Evolutionary conservation across 1,140 invertebrate genomes (phyloP), one percentile per base, ranked within the genome.

Genomic region (Stegodyphus mimosarum): DNA sequence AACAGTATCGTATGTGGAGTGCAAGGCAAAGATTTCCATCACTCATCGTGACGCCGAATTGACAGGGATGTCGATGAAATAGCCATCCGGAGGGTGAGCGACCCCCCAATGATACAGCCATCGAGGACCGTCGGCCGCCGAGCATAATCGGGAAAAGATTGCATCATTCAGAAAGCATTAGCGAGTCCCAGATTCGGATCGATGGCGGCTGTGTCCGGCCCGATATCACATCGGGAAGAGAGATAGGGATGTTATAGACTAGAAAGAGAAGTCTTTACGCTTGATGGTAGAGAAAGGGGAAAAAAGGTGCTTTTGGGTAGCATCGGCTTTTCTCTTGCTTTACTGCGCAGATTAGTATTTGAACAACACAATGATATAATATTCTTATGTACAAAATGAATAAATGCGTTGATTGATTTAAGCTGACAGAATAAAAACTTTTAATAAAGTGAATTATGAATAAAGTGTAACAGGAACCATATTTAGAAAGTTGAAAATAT

Each of bases 91-190:
- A 60, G 15, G 55, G 55, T 60, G 15, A 60, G 55, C 9, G 55
- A 60, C 33, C 33, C 33, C 33, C 33, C 33, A 33, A 33, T 33
- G 33, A 33, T 33, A 33, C 33, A 33, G 33, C 33, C 33, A 33
- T 1, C 3, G 13, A 18, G 7, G 9, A 17, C n/a, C n/a, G 15
- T 17, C 11, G 18, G 50, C 11, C 17, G 55, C 50, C 49, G 3
- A 6, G 50, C 51, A 73, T 83, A 83, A 74, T 74, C 80, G 71
- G 33, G 11, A 74, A 74, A 83, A 83, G 70, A 83, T 83, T 52
- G 60, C 55, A 53, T 74, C 63, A 83, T 83, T 83, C 71, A 55
- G 66, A 83, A 73, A 70, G 71, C 80, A 83, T 83, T 83, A 83
- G 80, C 10, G 49, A n/a, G 17, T 33, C 13, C 5, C 64, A 18